Conservation (phyloP, 2,888 invertebrate species). For the Dioctria rufipes region DNA sequence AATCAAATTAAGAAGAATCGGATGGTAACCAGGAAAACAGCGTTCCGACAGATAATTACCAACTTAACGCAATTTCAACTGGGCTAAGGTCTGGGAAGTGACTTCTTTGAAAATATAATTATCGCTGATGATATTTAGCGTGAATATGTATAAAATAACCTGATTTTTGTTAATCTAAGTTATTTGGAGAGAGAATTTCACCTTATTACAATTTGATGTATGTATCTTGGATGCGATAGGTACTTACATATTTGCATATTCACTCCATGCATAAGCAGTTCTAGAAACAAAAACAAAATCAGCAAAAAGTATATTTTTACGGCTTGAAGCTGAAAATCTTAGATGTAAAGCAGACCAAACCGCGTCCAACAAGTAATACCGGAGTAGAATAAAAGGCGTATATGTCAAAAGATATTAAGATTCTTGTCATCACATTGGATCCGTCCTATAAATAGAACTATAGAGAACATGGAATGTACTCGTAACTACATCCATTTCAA, state of each 20-base stretch:
- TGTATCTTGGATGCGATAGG: too few relatives aligned
- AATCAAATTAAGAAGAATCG: slow-evolving; percentile 10
- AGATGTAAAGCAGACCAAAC: neutral
- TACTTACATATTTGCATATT: neutral
- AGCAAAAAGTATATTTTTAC: slow-evolving; percentile 6
- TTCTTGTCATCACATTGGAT: slow-evolving; percentile 24
- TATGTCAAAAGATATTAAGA: slow-evolving; percentile 28
- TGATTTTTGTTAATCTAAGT: neutral
- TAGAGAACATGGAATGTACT: neutral
- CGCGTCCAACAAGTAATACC: slow-evolving; percentile 6
- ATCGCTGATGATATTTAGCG: neutral
- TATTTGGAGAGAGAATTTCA: neutral
- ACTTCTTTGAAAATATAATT: neutral
- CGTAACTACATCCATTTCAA: slow-evolving; percentile 11
- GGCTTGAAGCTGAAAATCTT: neutral
- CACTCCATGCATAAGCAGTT: neutral
- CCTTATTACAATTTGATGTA: neutral
- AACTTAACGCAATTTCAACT: slow-evolving; percentile 18
- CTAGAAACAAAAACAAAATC: neutral
- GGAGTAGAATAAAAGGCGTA: slow-evolving; percentile 17
- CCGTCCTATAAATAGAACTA: slow-evolving; percentile 18
- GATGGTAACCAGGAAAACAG: slow-evolving; percentile 15
- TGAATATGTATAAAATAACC: neutral
- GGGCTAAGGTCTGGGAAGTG: neutral
- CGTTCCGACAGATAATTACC: slow-evolving; percentile 14